Evolutionary conservation across 2,888 invertebrate species (phyloP), one percentile per base, ranked within the genome.

Genomic region (Aspidiotus destructor): DNA sequence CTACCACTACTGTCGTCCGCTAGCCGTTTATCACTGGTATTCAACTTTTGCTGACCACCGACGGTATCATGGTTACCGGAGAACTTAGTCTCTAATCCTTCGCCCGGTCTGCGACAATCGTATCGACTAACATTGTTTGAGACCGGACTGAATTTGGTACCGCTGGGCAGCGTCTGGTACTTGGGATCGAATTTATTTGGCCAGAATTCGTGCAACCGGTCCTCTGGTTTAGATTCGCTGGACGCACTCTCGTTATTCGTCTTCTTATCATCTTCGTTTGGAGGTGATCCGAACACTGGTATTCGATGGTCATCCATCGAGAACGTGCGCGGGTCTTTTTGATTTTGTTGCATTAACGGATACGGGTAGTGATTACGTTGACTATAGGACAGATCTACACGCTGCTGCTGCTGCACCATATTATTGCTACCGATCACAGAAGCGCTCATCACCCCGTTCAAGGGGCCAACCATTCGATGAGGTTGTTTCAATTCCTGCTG

Each of bases 111-210:
- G 2, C 69, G 54, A 44, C n/a, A 52, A 40, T 58, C 58, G 40
- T 58, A 58, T 28, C 58, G 16, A 28, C 13, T 58, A 8, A 28
- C 28, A 40, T 61, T 53, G 17, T 64, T 65, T 8, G 42, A 41
- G 16, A 63, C 64, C n/a, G 85, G 80, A 15, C 86, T 85, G 77
- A 90, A 89, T 79, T 91, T 93, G 52, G 88, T 90, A 77, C 87
- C 93, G 79, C 91, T 89, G 74, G 93, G 92, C 78, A 93, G 80
- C 41, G 92, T 92, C 81, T 93, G 92, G 80, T 90, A 93, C 79
- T 91, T 95, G 55, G 88, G 91, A 78, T 93, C 92, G 69, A 87
- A 87, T 77, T 92, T 92, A 75, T 86, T 89, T 41, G 88, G 84
- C 70, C 85, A 84, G 76, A 89, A 88, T 75, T 88, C 85, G 69